Percentiles rank a stretch among this genome's conserved stretches.
Evolutionary conservation across 2,888 invertebrate species (phyloP).

Genomic region (Caenorhabditis plicata): DNA sequence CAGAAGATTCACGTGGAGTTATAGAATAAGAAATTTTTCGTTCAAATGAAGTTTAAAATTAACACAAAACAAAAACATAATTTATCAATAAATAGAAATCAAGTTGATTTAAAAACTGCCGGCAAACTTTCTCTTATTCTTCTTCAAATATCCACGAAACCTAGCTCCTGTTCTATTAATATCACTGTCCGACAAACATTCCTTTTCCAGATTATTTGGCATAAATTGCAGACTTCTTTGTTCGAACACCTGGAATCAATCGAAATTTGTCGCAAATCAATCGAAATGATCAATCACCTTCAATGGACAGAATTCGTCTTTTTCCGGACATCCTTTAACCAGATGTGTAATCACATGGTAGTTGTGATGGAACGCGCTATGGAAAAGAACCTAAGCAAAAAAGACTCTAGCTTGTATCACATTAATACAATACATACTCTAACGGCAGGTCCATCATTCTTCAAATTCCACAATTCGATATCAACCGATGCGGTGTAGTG

Average conservation of each 20-base stretch:
- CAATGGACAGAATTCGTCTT: constrained; percentile 47
- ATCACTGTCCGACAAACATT: not conserved
- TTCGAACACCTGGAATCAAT: constrained; percentile 32
- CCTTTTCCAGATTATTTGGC: constrained; percentile 2
- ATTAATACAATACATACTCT: constrained; percentile 19
- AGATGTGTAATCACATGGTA: constrained; percentile 54
- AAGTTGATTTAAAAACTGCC: not conserved
- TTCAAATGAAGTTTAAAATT: too few relatives aligned
- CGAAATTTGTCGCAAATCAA: not conserved
- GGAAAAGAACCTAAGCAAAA: constrained; percentile 47
- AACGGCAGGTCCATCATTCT: constrained; percentile 47
- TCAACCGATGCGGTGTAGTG: constrained; percentile 60
- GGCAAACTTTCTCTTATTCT: not conserved
- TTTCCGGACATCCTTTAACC: constrained; percentile 49
- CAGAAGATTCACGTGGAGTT: too few relatives aligned
- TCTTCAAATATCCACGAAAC: not conserved
- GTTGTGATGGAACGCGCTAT: constrained; percentile 56
- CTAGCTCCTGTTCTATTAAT: not conserved
- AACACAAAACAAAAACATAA: too few relatives aligned
- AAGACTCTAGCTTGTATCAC: not conserved
- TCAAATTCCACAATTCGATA: constrained; percentile 56
- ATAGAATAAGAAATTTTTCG: too few relatives aligned
- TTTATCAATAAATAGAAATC: not conserved
- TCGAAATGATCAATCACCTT: constrained; percentile 17
- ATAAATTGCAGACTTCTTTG: constrained; percentile 17